Percentiles rank a stretch among this genome's conserved stretches.
These are phyloP conservation scores for Andrena dorsata DNA, from an alignment of 2,888 invertebrate species.

Conservation along the genomic window DNA sequence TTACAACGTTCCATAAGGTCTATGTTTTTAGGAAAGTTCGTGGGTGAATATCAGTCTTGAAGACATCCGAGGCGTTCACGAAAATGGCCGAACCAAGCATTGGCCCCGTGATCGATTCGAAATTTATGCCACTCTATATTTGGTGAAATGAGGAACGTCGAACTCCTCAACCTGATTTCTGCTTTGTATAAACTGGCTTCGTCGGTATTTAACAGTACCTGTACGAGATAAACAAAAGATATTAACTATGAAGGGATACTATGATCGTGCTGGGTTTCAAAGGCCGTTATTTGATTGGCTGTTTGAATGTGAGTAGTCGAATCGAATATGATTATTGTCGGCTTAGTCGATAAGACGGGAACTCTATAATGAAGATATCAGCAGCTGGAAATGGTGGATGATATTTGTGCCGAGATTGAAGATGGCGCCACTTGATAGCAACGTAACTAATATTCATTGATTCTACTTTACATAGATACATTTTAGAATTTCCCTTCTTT, in stretches of 20 bases:
- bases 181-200: neutral
- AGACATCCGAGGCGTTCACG: neutral
- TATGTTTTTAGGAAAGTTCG: slow-evolving; percentile 41
- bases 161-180: neutral
- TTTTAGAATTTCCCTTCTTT: too few species aligned
- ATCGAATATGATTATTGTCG: neutral
- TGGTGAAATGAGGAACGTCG: neutral
- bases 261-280: neutral
- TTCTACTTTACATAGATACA: neutral
- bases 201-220: too few species aligned
- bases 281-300: neutral
- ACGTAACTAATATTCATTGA: neutral
- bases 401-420: neutral
- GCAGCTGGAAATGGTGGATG: neutral
- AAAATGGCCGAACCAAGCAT: slow-evolving; percentile 5
- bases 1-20: slow-evolving; percentile 23
- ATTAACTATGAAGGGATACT: too few species aligned
- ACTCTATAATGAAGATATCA: neutral
- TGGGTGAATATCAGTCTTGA: neutral
- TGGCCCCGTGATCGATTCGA: slow-evolving; percentile 31
- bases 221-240: too few species aligned
- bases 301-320: neutral
- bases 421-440: slow-evolving; percentile 20
- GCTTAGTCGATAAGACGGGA: slow-evolving; percentile 27
- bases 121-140: neutral